These are phyloP conservation scores for Thamnophis sirtalis DNA, from an alignment of 2,113 vertebrate genomes.

Conservation along the genomic window DNA sequence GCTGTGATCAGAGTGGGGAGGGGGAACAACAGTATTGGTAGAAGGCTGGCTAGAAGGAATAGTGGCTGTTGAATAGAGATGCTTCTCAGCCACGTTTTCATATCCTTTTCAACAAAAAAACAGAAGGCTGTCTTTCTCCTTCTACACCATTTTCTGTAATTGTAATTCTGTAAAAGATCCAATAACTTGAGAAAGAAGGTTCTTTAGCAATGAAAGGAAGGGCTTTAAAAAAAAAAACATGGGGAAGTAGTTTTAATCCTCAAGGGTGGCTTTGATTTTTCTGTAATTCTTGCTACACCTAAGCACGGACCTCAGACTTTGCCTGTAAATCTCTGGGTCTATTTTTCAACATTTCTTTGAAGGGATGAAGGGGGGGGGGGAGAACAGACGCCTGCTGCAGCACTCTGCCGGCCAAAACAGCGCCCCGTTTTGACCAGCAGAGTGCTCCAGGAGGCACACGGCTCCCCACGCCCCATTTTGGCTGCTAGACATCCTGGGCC, in stretches of 20 bases:
- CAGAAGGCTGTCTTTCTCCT: background rate
- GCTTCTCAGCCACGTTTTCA: background rate
- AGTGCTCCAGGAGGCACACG: too few species aligned
- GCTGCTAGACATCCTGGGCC: too few species aligned
- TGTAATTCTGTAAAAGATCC: background rate
- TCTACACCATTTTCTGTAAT: background rate
- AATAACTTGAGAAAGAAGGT: background rate
- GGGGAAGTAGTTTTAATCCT: background rate
- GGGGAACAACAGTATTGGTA: background rate
- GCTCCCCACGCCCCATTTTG: too few species aligned
- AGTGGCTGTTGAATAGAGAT: background rate
- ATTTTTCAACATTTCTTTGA: background rate
- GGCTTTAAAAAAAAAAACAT: background rate
- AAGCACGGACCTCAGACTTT: background rate
- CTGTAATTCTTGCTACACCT: background rate
- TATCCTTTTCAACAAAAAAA: background rate
- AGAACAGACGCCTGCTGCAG: too few species aligned
- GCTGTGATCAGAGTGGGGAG: background rate
- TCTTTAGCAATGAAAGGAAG: background rate
- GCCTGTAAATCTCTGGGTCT: too few species aligned
- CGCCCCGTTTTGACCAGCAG: too few species aligned
- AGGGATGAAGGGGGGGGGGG: too few species aligned
- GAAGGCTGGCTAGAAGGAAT: background rate
- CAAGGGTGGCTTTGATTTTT: constrained; percentile 13
- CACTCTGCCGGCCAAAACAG: too few species aligned